These are phyloP conservation scores for Myripristis jacobus DNA, from an alignment of 2,797 vertebrate genomes.

Conservation along the genomic window DNA sequence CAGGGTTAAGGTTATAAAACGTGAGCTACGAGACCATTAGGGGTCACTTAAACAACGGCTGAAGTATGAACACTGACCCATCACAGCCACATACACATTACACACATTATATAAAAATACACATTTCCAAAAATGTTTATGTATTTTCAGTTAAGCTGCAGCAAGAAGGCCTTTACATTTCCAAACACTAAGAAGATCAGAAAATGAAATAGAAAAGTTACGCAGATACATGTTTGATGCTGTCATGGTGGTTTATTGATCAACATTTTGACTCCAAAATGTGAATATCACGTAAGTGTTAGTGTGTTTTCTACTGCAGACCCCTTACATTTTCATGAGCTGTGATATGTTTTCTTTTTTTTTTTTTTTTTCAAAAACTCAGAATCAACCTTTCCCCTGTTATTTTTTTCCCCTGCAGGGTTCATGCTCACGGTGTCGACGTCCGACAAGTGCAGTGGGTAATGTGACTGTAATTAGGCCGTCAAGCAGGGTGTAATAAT, in stretches of 20 bases:
- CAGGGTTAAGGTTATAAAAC: too few relatives aligned
- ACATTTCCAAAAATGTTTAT: background rate
- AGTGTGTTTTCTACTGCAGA: background rate
- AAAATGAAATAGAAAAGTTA: background rate
- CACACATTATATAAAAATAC: too few relatives aligned
- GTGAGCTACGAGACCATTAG: too few relatives aligned
- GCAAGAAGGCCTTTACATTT: background rate
- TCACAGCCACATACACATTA: too few relatives aligned
- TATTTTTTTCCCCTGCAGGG: slow-evolving; percentile 11
- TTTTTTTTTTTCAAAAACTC: slow-evolving; percentile 5
- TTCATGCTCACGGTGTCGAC: background rate
- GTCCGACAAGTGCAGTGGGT: slow-evolving; percentile 9
- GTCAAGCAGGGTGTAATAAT: slow-evolving; percentile 12
- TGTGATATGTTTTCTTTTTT: background rate
- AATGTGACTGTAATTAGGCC: slow-evolving; percentile 8
- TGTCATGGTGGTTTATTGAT: slow-evolving; percentile 1
- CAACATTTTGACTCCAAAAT: slow-evolving; percentile 9
- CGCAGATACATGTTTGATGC: background rate
- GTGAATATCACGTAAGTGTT: background rate
- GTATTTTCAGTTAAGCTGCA: too few relatives aligned
- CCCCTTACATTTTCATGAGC: background rate
- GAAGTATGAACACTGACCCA: too few relatives aligned
- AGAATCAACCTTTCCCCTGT: slow-evolving; percentile 43
- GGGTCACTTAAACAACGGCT: too few relatives aligned
- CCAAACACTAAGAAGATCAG: background rate